Evolutionary conservation across 1,140 invertebrate species (phyloP), one percentile per base, ranked within the genome.

Genomic region (Leptestheria dahalacensis): DNA sequence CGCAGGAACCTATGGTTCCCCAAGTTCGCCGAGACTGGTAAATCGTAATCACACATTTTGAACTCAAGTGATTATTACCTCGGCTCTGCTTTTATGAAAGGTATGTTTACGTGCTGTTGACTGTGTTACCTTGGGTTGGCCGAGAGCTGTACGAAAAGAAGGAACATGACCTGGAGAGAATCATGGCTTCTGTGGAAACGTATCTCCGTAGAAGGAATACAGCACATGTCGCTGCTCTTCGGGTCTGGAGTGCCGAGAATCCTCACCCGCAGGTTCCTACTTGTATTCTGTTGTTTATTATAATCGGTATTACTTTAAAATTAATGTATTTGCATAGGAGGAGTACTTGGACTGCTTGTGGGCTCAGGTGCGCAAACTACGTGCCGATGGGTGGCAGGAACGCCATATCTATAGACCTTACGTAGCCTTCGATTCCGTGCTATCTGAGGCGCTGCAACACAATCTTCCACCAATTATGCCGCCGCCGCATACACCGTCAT

Each of bases 111-210:
- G 85, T 90, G n/a, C 91, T 98, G 10, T 74, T 99, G 3, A 90
- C 88, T 41, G 85, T 90, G 18, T 71, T 99, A 41, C 95, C 95
- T 0, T 98, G 92, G 91, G 92, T 95, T 46, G 95, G 93, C 0
- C 77, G 90, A 67, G 93, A 98, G 73, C 74, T 99, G 15, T 94
- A 91, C 74, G 93, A 97, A 68, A 97, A 97, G 68, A 96, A 96
- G 69, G 91, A 96, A 72, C 83, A 85, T 64, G 90, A 94, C 56
- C 75, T 99, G 23, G 91, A 96, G 67, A 85, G 91, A 66, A 73
- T 99, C 25, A 74, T 99, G 65, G 80, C 87, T 2, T 87, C 84
- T n/a, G 93, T 99, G 69, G 91, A 96, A 67, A 84, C 90, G 52
- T 98, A 97, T 73, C 74, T 99, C 58, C 93, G 91, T 64, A 95